phyloP scores from a whole-genome alignment of 23 tunicate species.

The Styela plicata region DNA sequence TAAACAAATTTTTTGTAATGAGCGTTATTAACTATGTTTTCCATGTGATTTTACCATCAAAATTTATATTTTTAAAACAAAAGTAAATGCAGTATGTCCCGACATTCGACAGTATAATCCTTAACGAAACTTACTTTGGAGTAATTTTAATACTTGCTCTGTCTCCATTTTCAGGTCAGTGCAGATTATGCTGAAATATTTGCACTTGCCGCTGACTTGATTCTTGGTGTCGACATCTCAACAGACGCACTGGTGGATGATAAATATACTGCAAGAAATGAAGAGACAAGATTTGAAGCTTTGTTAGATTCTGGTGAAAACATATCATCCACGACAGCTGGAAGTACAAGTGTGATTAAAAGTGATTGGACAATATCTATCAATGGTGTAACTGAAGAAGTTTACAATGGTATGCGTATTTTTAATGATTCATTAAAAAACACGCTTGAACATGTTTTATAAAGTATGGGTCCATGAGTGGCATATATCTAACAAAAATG shows the following conservation, averaged over 20 bases:
- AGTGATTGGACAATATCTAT: slow-evolving; percentile 18
- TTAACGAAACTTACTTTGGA: too few relatives aligned
- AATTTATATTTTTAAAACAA: too few relatives aligned
- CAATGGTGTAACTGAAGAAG: slow-evolving; percentile 15
- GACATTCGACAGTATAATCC: too few relatives aligned
- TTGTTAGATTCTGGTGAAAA: slow-evolving; percentile 19
- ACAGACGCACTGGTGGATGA: slow-evolving; percentile 17
- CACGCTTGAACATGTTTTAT: too few relatives aligned
- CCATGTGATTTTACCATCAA: too few relatives aligned
- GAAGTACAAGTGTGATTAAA: neutral
- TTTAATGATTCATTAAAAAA: too few relatives aligned
- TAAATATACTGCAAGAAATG: slow-evolving; percentile 19
- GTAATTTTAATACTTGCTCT: neutral
- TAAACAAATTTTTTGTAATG: too few relatives aligned
- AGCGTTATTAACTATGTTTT: too few relatives aligned
- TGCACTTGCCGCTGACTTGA: slow-evolving; percentile 40
- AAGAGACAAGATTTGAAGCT: slow-evolving; percentile 22
- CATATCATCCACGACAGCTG: slow-evolving; percentile 15
- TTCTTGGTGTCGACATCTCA: slow-evolving; percentile 17
- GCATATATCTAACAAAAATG: too few relatives aligned
- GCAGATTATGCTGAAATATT: slow-evolving; percentile 26
- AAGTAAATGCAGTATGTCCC: too few relatives aligned
- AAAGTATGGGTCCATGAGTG: too few relatives aligned
- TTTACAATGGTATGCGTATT: slow-evolving; percentile 29
- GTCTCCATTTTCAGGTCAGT: slow-evolving; percentile 31